These are phyloP conservation scores for Oppia nitens DNA, from an alignment of 1,140 invertebrate species.

Conservation along the genomic window DNA sequence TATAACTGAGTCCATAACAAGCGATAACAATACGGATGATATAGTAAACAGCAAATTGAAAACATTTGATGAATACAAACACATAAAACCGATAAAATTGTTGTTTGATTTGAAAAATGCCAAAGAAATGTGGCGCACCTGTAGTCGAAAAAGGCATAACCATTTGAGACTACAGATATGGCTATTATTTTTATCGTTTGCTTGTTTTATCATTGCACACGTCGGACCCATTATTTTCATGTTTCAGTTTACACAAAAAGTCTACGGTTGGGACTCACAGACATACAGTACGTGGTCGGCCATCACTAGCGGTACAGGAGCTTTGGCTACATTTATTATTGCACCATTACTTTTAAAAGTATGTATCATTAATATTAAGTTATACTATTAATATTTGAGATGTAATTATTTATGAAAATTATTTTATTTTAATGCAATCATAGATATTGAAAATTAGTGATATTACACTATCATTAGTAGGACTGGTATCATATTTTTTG, in stretches of 20 bases:
- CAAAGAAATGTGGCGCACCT: not conserved
- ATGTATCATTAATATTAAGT: too few relatives aligned
- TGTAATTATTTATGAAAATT: too few relatives aligned
- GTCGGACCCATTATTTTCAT: constrained; percentile 1
- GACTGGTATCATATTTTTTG: too few relatives aligned
- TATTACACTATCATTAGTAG: too few relatives aligned
- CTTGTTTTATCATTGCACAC: not conserved
- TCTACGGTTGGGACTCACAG: constrained; percentile 13
- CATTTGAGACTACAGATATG: not conserved
- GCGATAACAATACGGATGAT: not conserved
- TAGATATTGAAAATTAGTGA: too few relatives aligned
- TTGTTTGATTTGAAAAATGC: not conserved
- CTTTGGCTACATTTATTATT: too few relatives aligned
- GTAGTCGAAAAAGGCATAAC: not conserved
- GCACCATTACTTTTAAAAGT: too few relatives aligned
- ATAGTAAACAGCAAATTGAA: not conserved
- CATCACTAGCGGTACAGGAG: too few relatives aligned
- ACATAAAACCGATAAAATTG: not conserved
- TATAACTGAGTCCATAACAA: too few relatives aligned
- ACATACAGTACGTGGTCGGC: not conserved
- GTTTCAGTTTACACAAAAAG: constrained; percentile 14
- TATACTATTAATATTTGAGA: too few relatives aligned
- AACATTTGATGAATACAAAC: not conserved
- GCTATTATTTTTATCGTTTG: not conserved
- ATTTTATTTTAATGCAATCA: too few relatives aligned